Evolutionary conservation across 30 jellyfish, hydroid and myxozoan genomes (phyloP).

Genomic region (Aurelia coerulea): DNA sequence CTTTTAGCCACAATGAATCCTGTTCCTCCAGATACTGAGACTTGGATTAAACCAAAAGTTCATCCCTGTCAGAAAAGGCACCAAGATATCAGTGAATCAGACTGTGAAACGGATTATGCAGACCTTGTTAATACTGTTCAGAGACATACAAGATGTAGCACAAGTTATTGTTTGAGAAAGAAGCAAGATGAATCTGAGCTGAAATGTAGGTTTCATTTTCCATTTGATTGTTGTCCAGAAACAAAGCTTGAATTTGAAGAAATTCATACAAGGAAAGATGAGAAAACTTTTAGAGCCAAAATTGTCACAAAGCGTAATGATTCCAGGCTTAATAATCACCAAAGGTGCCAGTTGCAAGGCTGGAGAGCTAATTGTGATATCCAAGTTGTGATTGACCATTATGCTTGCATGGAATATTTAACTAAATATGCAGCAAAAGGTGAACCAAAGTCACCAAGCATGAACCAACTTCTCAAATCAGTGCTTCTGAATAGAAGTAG

Average conservation of each 20-base stretch:
- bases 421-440: constrained; percentile 68
- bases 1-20: neutral
- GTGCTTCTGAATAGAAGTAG: no score
- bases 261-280: no score
- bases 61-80: constrained; percentile 30
- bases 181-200: no score
- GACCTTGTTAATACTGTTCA: constrained; percentile 40
- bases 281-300: neutral
- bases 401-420: constrained; percentile 47
- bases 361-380: constrained; percentile 67
- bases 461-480: neutral
- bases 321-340: constrained; percentile 36
- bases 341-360: constrained; percentile 33
- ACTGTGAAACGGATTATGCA: constrained; percentile 8
- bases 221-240: no score
- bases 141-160: no score
- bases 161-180: no score
- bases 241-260: no score
- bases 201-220: no score
- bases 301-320: constrained; percentile 34
- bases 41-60: constrained; percentile 30
- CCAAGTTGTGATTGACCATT: neutral
- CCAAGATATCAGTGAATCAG: neutral
- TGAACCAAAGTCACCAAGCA: constrained; percentile 10
- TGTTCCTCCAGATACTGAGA: constrained; percentile 14